Percentiles rank a stretch among this genome's conserved stretches.
These are phyloP conservation scores for Neolamprologus falcicula DNA, from an alignment of 2,113 vertebrate species.

Conservation along the genomic window DNA sequence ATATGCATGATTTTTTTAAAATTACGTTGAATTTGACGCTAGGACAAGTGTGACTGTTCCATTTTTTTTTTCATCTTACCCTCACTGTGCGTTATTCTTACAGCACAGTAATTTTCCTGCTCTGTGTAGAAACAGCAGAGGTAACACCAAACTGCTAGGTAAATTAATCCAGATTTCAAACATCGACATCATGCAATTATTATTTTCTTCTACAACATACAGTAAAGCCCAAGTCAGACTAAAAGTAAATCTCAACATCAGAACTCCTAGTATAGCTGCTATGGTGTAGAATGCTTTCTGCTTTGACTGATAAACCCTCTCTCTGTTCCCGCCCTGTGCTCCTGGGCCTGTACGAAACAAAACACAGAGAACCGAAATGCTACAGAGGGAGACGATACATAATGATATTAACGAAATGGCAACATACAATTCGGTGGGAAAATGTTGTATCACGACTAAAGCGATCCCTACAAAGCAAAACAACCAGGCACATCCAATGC, in stretches of 20 bases:
- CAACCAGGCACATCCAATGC: not conserved
- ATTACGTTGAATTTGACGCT: not conserved
- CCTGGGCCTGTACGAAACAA: not conserved
- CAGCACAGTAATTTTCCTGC: not conserved
- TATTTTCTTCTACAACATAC: not conserved
- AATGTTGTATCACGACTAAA: not conserved
- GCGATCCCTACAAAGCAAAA: not conserved
- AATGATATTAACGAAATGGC: not conserved
- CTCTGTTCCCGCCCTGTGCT: not conserved
- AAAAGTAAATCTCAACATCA: not conserved
- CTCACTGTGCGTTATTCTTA: not conserved
- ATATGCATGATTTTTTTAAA: not conserved
- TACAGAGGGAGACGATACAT: not conserved
- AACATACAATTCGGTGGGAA: not conserved
- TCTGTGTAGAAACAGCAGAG: not conserved
- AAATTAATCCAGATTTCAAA: not conserved
- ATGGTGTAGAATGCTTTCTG: not conserved
- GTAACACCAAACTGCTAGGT: not conserved
- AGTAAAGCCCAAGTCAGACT: accelerated
- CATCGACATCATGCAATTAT: not conserved
- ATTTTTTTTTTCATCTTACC: not conserved
- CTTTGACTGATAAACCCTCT: not conserved
- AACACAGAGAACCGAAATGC: not conserved
- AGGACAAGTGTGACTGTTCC: not conserved
- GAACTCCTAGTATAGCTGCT: not conserved